These are phyloP conservation scores for Micropoecilia bifurca DNA, from an alignment of 2,797 vertebrate genomes.

Conservation along the genomic window DNA sequence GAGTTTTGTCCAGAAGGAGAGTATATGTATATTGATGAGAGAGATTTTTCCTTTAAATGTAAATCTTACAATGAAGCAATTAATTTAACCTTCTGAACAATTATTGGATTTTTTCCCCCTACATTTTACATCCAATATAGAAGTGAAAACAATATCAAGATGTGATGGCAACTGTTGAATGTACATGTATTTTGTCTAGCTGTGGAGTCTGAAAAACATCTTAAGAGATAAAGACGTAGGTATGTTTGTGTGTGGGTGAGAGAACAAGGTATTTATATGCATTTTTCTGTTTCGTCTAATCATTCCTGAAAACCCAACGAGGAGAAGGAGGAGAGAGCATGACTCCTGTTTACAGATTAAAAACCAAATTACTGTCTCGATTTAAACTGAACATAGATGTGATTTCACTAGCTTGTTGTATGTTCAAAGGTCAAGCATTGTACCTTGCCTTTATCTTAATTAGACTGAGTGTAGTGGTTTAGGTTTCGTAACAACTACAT, in stretches of 20 bases:
- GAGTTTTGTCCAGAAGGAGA: conserved; percentile 22
- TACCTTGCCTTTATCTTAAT: conserved; percentile 17
- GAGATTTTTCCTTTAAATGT: not conserved
- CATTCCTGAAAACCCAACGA: conserved; percentile 42
- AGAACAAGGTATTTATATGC: conserved; percentile 62
- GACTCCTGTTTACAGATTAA: conserved; percentile 58
- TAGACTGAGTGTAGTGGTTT: conserved; percentile 14
- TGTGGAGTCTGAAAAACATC: not conserved
- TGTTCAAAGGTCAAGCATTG: conserved; percentile 37
- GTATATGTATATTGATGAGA: conserved; percentile 1
- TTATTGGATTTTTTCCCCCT: not conserved
- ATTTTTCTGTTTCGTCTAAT: conserved; percentile 65
- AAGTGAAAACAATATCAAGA: not conserved
- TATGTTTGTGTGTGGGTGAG: conserved; percentile 53
- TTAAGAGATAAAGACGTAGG: conserved; percentile 38
- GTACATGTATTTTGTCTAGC: conserved; percentile 12
- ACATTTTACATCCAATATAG: not conserved
- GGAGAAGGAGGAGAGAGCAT: conserved; percentile 46
- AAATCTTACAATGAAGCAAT: not conserved
- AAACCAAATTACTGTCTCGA: conserved; percentile 37
- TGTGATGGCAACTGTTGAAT: conserved; percentile 18
- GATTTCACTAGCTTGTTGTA: conserved; percentile 41
- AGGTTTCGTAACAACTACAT: not conserved
- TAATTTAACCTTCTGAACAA: conserved; percentile 6
- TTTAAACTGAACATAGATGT: conserved; percentile 27